These are phyloP conservation scores for Ligdia adustata DNA, from an alignment of 2,888 invertebrate genomes.

Conservation along the genomic window DNA sequence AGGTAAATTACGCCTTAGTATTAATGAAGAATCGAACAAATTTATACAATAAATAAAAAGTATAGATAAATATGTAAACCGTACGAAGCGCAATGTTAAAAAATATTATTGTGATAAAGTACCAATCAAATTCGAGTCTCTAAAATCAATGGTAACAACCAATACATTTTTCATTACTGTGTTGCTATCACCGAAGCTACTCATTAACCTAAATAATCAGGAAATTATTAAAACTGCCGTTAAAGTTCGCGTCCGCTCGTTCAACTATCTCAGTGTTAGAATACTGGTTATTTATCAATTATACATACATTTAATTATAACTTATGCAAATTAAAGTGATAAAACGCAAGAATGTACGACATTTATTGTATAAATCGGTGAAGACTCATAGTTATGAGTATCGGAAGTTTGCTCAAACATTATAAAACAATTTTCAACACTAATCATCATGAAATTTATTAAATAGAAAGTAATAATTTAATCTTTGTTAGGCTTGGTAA, in stretches of 20 bases:
- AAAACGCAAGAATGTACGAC: constrained; percentile 3
- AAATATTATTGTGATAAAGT: constrained; percentile 3
- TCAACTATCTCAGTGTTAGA: constrained; percentile 28
- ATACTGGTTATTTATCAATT: constrained; percentile 34
- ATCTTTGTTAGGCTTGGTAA: too few species aligned
- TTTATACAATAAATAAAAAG: too few species aligned
- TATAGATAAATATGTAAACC: too few species aligned
- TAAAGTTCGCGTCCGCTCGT: constrained; percentile 32
- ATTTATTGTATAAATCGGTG: not conserved
- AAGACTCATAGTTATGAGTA: constrained; percentile 2
- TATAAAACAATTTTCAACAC: too few species aligned
- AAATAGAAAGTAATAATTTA: too few species aligned
- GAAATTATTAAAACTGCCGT: constrained; percentile 30
- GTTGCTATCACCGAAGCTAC: constrained; percentile 15
- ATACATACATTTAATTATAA: constrained; percentile 4
- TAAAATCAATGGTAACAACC: too few species aligned
- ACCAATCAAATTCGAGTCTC: too few species aligned
- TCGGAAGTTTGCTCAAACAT: constrained; percentile 5
- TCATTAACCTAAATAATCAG: constrained; percentile 30
- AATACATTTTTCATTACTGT: not conserved
- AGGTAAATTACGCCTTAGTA: too few species aligned
- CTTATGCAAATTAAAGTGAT: constrained; percentile 11
- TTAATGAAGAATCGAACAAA: too few species aligned
- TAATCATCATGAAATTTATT: too few species aligned
- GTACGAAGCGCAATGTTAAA: too few species aligned